Base-by-base conservation (phyloP, 1,140 invertebrate genomes). In the Dendroctonus valens region DNA sequence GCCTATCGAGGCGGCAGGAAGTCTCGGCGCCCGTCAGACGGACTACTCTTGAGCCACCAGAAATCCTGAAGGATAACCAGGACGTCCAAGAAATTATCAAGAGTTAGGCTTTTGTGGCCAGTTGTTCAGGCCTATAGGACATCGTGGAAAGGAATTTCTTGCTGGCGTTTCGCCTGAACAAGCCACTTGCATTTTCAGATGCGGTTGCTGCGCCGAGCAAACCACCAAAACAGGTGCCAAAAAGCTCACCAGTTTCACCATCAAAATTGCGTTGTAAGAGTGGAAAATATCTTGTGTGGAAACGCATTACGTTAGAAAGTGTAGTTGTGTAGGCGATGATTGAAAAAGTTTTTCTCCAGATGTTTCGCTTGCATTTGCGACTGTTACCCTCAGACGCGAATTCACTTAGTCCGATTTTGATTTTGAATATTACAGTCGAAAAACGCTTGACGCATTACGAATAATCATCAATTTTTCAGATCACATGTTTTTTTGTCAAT, bases 21-120 rank as follows among this genome's bases (percentile, higher is more conserved):
- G 40, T 65, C 53, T 46, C 52, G 62, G 62, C 62, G 62, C 62
- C 62, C 62, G 62, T 15, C 62, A 57, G 62, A 57, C 62, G 62
- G 62, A 41, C 62, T 49, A 44, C 46, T 15, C 41, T 65, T 52
- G 53, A 44, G 62, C 60, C 60, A 63, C 11, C 41, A 59, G 59
- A 55, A 44, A 65, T 65, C 42, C 62, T 65, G 62, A 26, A 49
- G 62, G 41, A 59, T 26, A 39, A 15, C 15, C 50, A 54, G 49
- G 60, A 26, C 60, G 42, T 26, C 26, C 26, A 26, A 26, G 26
- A 26, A 26, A 26, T 3, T 26, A 2, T 8, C 38, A 12, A 14
- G 58, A 26, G 42, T 8, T 11, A 52, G 50, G 7, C 54, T 26
- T 51, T 11, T 3, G 26, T 26, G n/a, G n/a, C n/a, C n/a, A n/a